phyloP scores from a whole-genome alignment of 2,797 vertebrate genomes.

The Melanotaenia maccullochi region DNA sequence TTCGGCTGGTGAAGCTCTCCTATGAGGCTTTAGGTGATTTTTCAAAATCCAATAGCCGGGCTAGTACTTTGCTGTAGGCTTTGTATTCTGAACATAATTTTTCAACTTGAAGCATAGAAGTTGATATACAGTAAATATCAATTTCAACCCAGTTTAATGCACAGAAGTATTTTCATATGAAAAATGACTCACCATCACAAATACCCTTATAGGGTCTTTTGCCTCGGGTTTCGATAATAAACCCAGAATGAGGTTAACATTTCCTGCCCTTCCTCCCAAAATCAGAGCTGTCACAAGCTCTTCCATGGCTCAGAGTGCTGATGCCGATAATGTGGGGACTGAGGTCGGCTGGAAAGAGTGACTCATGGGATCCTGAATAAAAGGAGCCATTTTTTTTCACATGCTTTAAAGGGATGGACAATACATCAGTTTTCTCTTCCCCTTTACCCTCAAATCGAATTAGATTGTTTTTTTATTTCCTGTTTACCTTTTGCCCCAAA shows the following conservation, averaged over 20 bases:
- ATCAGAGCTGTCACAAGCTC: constrained; percentile 30
- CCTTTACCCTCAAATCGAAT: constrained; percentile 67
- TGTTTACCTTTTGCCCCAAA: constrained; percentile 73
- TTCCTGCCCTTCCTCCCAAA: constrained; percentile 8
- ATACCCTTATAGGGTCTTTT: constrained; percentile 17
- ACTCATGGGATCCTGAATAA: constrained; percentile 54
- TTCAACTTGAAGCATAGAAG: constrained; percentile 37
- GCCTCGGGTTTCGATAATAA: constrained; percentile 22
- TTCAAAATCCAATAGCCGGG: constrained; percentile 56
- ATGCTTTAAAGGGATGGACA: constrained; percentile 33
- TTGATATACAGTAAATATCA: constrained; percentile 38
- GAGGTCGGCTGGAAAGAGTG: constrained; percentile 35
- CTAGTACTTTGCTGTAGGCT: constrained; percentile 46
- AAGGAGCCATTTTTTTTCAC: constrained; percentile 49
- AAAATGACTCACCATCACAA: constrained; percentile 29
- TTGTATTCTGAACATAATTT: constrained; percentile 56
- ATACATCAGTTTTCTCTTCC: constrained; percentile 51
- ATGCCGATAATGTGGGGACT: constrained; percentile 37
- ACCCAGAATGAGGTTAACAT: constrained; percentile 12
- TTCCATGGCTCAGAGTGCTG: constrained; percentile 24
- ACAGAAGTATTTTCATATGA: constrained; percentile 23
- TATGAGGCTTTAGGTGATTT: constrained; percentile 45
- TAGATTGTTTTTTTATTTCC: constrained; percentile 72
- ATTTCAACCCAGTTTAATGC: constrained; percentile 39
- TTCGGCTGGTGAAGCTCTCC: constrained; percentile 35